Percentiles rank a stretch among this genome's conserved stretches.
These are phyloP conservation scores for Tympanoctomys barrerae DNA, from an alignment of 2,797 vertebrate genomes.

Conservation along the genomic window DNA sequence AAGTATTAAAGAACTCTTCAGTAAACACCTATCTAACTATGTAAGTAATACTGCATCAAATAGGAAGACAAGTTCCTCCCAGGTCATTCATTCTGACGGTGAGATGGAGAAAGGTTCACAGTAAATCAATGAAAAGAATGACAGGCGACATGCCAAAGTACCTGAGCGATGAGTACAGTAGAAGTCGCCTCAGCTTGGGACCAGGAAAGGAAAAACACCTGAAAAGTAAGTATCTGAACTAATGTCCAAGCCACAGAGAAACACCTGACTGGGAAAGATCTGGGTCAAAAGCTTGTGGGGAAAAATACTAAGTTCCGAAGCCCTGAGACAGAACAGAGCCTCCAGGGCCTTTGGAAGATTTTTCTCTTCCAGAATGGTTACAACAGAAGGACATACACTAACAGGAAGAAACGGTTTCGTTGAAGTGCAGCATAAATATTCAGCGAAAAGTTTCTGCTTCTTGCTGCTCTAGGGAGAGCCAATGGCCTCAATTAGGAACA, in stretches of 20 bases:
- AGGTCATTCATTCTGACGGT: background rate
- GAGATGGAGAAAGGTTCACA: background rate
- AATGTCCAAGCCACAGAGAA: conserved; percentile 25
- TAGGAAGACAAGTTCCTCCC: background rate
- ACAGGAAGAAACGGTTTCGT: conserved; percentile 10
- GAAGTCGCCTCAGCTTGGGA: background rate
- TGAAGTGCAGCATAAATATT: conserved; percentile 16
- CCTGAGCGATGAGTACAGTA: background rate
- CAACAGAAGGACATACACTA: background rate
- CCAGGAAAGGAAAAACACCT: background rate
- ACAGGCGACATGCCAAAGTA: background rate
- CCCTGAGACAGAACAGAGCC: conserved; percentile 40
- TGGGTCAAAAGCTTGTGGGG: conserved; percentile 24
- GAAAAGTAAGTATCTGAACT: conserved; percentile 6
- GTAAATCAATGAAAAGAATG: background rate
- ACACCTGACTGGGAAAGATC: background rate
- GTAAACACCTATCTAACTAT: background rate
- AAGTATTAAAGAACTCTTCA: background rate
- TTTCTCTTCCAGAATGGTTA: background rate
- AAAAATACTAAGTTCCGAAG: conserved; percentile 18
- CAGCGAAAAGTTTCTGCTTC: conserved; percentile 7
- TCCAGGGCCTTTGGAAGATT: background rate
- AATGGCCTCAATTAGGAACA: background rate
- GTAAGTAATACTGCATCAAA: background rate
- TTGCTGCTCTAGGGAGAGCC: background rate